phyloP scores from a whole-genome alignment of 1,140 invertebrate genomes.

The Anoplophora glabripennis region DNA sequence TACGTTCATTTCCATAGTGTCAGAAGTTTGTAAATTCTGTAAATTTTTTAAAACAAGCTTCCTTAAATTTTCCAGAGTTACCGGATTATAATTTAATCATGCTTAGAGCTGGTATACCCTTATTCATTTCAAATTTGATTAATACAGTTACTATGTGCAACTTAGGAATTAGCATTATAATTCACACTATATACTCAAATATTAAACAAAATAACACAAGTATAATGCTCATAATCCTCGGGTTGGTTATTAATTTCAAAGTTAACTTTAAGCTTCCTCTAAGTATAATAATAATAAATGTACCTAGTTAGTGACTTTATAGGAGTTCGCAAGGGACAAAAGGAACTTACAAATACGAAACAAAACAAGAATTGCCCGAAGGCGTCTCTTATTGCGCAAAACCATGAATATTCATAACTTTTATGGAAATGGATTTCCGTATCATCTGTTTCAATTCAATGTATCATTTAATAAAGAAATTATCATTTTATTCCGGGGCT shows the following conservation, averaged over 20 bases:
- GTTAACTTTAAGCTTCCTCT: slow-evolving; percentile 2
- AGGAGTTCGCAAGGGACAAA: slow-evolving; percentile 11
- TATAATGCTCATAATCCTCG: slow-evolving; percentile 3
- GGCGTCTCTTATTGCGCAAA: slow-evolving; percentile 4
- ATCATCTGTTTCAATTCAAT: slow-evolving; percentile 13
- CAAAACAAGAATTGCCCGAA: slow-evolving; percentile 8
- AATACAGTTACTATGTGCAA: too few relatives aligned
- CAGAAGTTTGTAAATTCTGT: too few relatives aligned
- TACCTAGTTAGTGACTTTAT: slow-evolving; percentile 11
- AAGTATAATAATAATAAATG: slow-evolving; percentile 11
- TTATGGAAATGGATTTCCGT: not conserved
- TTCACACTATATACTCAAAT: too few relatives aligned
- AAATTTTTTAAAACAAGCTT: too few relatives aligned
- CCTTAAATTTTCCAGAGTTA: too few relatives aligned
- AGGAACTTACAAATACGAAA: slow-evolving; percentile 11
- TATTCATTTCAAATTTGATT: too few relatives aligned
- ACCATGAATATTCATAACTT: slow-evolving; percentile 14
- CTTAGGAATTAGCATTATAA: too few relatives aligned
- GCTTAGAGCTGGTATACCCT: too few relatives aligned
- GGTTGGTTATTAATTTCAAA: slow-evolving; percentile 6
- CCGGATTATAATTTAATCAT: too few relatives aligned
- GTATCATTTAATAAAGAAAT: not conserved
- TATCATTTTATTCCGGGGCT: too few relatives aligned
- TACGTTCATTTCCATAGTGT: too few relatives aligned
- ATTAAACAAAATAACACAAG: not conserved